A percentile compares a stretch with the other conserved stretches of the same genome.
Evolutionary conservation across 2,797 vertebrate species (phyloP).

Genomic region (Myotis planiceps): DNA sequence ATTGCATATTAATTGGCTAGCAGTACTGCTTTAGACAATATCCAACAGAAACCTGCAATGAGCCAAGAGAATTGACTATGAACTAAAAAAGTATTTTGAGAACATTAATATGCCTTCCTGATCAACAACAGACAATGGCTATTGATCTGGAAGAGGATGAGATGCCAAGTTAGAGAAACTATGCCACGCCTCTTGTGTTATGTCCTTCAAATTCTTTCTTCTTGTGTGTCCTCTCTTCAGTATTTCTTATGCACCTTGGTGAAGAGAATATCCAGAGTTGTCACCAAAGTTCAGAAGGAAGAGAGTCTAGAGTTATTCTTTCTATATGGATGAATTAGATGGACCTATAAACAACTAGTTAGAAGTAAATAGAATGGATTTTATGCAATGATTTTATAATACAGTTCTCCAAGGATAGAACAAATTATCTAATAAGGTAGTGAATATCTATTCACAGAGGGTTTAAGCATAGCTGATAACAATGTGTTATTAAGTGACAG

Average conservation of each 20-base stretch:
- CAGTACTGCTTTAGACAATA: background rate
- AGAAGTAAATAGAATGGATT: background rate
- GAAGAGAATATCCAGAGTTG: background rate
- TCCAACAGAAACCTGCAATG: background rate
- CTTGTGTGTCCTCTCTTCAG: background rate
- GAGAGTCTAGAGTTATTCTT: background rate
- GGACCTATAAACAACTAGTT: background rate
- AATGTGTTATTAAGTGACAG: background rate
- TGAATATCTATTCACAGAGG: background rate
- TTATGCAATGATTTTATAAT: background rate
- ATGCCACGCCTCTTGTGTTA: accelerated
- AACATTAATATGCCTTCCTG: background rate
- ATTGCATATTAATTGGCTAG: background rate
- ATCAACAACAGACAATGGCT: background rate
- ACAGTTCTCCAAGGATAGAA: background rate
- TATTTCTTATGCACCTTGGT: background rate
- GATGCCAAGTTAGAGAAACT: background rate
- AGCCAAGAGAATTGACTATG: background rate
- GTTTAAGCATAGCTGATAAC: background rate
- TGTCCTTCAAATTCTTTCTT: background rate
- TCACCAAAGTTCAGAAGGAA: background rate
- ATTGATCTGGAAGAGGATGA: background rate
- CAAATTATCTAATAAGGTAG: background rate
- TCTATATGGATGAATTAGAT: background rate
- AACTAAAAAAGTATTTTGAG: background rate